These are phyloP conservation scores for Drosophila anomelani DNA, from an alignment of 2,888 invertebrate species.

Conservation along the genomic window DNA sequence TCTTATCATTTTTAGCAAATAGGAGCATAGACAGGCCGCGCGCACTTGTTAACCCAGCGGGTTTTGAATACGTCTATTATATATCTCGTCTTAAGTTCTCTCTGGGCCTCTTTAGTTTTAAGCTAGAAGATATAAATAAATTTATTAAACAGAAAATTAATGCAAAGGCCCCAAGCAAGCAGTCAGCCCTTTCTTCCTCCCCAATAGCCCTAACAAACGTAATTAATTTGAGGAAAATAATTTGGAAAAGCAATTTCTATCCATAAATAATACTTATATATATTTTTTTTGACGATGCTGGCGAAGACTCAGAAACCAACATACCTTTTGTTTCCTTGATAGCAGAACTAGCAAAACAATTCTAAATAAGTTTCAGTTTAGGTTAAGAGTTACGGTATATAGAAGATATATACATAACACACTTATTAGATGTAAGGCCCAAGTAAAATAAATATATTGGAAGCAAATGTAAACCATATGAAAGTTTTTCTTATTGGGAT, in stretches of 20 bases:
- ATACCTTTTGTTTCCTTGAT: constrained; percentile 17
- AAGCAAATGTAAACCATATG: constrained; percentile 3
- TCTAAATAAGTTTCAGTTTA: background rate
- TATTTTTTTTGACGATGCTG: constrained; percentile 2
- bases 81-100: constrained; percentile 14
- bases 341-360: background rate
- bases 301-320: constrained; percentile 3
- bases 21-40: background rate
- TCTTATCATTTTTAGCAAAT: background rate
- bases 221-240: background rate
- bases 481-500: background rate
- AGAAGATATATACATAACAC: constrained; percentile 11
- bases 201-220: background rate
- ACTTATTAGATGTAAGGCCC: constrained; percentile 1
- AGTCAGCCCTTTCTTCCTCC: background rate
- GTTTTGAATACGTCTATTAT: constrained; percentile 1
- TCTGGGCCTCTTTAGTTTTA: background rate
- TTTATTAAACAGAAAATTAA: background rate
- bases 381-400: constrained; percentile 10
- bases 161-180: background rate
- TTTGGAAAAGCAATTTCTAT: constrained; percentile 1
- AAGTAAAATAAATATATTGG: constrained; percentile 10
- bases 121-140: background rate
- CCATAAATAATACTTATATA: constrained; percentile 8
- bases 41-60: constrained; percentile 3